These are phyloP conservation scores for Agrypnus murinus DNA, from an alignment of 2,888 invertebrate genomes.

Conservation along the genomic window DNA sequence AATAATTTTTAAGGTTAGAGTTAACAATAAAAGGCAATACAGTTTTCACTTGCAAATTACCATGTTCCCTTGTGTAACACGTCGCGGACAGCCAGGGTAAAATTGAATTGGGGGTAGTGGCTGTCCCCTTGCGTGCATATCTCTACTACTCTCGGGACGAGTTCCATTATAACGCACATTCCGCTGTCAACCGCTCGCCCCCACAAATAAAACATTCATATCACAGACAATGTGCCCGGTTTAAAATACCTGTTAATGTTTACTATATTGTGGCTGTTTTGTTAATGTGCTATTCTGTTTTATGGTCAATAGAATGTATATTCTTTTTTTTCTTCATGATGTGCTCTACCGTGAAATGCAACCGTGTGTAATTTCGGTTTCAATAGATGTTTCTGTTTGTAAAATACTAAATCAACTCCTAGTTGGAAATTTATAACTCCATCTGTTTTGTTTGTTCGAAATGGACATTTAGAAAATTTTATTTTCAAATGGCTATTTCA, in stretches of 20 bases:
- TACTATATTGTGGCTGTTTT: constrained; percentile 35
- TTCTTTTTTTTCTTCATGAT: not conserved
- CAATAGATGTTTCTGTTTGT: too few species aligned
- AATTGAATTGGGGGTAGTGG: constrained; percentile 62
- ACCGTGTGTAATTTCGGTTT: too few species aligned
- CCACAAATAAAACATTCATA: constrained; percentile 63
- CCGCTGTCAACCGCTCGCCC: constrained; percentile 57
- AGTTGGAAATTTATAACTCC: too few species aligned
- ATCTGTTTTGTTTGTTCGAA: too few species aligned
- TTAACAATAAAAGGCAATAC: constrained; percentile 23
- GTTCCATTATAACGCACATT: constrained; percentile 63
- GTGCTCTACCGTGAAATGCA: too few species aligned
- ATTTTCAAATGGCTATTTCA: too few species aligned
- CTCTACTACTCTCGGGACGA: constrained; percentile 59
- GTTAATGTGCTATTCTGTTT: constrained; percentile 20
- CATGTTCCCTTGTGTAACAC: constrained; percentile 59
- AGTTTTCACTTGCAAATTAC: constrained; percentile 44
- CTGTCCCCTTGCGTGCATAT: constrained; percentile 62
- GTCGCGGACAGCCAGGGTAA: constrained; percentile 61
- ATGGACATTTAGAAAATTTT: too few species aligned
- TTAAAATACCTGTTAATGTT: constrained; percentile 45
- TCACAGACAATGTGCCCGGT: constrained; percentile 54
- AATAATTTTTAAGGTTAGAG: not conserved
- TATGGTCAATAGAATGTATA: not conserved
- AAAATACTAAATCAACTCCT: too few species aligned